Evolutionary conservation across 2,888 invertebrate species (phyloP).

Genomic region (Conchocele bisecta): DNA sequence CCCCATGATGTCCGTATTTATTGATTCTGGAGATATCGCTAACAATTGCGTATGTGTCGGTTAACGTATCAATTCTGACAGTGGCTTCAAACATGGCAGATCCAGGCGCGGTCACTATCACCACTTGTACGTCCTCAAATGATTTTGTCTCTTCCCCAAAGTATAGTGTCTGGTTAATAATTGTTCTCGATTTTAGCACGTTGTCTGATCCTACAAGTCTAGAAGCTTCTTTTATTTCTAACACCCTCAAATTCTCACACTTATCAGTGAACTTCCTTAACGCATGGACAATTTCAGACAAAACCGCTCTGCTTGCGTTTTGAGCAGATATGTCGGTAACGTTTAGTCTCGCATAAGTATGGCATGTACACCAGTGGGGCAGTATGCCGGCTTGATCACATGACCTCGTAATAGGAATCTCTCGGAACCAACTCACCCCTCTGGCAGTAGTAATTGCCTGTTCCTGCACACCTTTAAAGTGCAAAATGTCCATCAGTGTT

Average conservation of each 20-base stretch:
- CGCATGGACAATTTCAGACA: slow-evolving; percentile 87
- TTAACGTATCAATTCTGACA: slow-evolving; percentile 83
- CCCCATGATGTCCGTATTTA: slow-evolving; percentile 82
- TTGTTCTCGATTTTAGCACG: slow-evolving; percentile 49
- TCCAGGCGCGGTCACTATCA: slow-evolving; percentile 87
- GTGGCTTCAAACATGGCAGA: slow-evolving; percentile 91
- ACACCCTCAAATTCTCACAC: slow-evolving; percentile 85
- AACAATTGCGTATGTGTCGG: slow-evolving; percentile 84
- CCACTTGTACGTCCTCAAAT: slow-evolving; percentile 84
- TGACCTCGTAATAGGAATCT: slow-evolving; percentile 88
- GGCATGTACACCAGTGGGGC: slow-evolving; percentile 95
- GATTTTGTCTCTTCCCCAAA: slow-evolving; percentile 47
- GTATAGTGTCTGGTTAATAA: slow-evolving; percentile 27
- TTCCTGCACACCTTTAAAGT: slow-evolving; percentile 51
- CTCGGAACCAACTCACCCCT: slow-evolving; percentile 88
- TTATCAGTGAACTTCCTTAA: slow-evolving; percentile 81
- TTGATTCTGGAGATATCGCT: slow-evolving; percentile 86
- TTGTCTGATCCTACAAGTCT: slow-evolving; percentile 79
- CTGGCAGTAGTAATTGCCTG: slow-evolving; percentile 24
- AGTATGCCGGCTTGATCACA: slow-evolving; percentile 91
- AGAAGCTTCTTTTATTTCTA: slow-evolving; percentile 87
- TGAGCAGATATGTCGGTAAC: slow-evolving; percentile 85
- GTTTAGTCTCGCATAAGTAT: slow-evolving; percentile 86
- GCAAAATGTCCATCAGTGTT: slow-evolving; percentile 88
- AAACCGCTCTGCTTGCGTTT: slow-evolving; percentile 86